Conservation (phyloP, 1,140 invertebrate species). For the Glomeris maerens region DNA sequence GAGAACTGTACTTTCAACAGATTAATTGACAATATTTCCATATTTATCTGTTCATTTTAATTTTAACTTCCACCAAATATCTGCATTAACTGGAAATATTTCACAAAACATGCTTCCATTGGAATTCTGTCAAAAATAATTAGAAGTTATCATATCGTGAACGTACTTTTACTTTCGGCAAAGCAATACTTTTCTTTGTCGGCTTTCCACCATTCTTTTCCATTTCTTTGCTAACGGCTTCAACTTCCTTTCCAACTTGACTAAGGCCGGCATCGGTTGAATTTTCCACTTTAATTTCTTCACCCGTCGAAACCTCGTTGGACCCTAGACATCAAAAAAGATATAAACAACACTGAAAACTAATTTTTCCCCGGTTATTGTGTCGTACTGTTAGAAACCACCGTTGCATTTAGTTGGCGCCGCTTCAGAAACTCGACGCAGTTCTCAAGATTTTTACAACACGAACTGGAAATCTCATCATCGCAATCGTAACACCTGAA, state of each 20-base stretch:
- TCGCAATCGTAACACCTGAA: conserved; percentile 36
- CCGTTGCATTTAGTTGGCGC: not conserved
- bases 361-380: not conserved
- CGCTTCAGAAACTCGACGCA: conserved; percentile 29
- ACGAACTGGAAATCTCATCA: conserved; percentile 27
- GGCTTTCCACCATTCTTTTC: too few relatives aligned
- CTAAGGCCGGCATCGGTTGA: not conserved
- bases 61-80: too few relatives aligned
- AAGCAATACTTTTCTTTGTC: too few relatives aligned
- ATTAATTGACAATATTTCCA: too few relatives aligned
- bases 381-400: not conserved
- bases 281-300: too few relatives aligned
- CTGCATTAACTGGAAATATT: too few relatives aligned
- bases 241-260: not conserved
- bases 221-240: too few relatives aligned
- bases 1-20: too few relatives aligned
- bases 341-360: not conserved
- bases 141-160: too few relatives aligned
- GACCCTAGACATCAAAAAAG: not conserved
- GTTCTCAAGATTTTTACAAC: conserved; percentile 26
- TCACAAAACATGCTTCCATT: not conserved
- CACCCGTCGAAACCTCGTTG: conserved; percentile 2
- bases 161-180: too few relatives aligned
- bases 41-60: too few relatives aligned
- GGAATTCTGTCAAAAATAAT: too few relatives aligned